Evolutionary conservation across 1,140 invertebrate genomes (phyloP).

Genomic region (Bombus pyrosoma): DNA sequence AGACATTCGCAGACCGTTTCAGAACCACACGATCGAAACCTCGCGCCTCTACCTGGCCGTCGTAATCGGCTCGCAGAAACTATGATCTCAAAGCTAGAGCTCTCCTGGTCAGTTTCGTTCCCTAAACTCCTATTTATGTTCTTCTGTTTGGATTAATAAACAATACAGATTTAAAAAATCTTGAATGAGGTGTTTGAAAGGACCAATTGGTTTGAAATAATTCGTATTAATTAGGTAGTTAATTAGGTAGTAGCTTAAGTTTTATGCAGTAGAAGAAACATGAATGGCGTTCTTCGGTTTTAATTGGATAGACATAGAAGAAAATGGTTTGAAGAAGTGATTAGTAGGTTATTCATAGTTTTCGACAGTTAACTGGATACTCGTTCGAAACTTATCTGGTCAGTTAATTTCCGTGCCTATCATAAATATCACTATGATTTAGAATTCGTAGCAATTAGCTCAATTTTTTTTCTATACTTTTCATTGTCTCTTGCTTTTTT

Average conservation of each 20-base stretch:
- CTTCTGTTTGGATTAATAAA: background rate
- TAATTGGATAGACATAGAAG: too few relatives aligned
- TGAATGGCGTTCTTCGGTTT: background rate
- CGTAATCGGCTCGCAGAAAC: slow-evolving; percentile 51
- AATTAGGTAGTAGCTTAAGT: too few relatives aligned
- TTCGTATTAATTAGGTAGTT: accelerated
- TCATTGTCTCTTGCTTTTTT: background rate
- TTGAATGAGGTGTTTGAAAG: background rate
- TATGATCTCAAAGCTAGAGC: slow-evolving; percentile 12
- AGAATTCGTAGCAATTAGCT: background rate
- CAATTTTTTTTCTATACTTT: background rate
- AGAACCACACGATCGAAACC: slow-evolving; percentile 48
- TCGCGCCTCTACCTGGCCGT: slow-evolving; percentile 18
- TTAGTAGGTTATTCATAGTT: too few relatives aligned
- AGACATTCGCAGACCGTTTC: slow-evolving; percentile 46
- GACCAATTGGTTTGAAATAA: background rate
- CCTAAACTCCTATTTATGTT: accelerated
- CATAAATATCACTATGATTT: too few relatives aligned
- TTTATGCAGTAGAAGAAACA: accelerated
- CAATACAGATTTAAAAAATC: too few relatives aligned
- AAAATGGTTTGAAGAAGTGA: accelerated
- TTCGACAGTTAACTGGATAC: background rate
- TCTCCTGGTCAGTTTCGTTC: background rate
- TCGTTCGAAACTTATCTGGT: accelerated
- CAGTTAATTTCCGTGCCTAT: too few relatives aligned